A percentile compares a stretch with the other conserved stretches of the same genome.
Evolutionary conservation across 2,888 invertebrate genomes (phyloP).

Genomic region (Diarsia dahlii): DNA sequence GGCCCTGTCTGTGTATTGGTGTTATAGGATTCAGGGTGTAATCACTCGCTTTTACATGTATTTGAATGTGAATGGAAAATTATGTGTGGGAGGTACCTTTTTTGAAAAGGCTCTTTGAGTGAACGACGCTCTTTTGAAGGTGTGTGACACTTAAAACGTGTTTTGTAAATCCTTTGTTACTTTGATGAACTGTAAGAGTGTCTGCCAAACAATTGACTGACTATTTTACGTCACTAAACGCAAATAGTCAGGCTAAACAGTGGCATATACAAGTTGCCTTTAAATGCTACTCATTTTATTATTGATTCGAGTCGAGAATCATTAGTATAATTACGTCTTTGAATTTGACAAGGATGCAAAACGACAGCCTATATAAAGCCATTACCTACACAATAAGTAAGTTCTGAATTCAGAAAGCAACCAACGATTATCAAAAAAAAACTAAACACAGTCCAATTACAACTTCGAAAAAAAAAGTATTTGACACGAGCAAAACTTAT

Average conservation of each 20-base stretch:
- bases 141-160: background rate
- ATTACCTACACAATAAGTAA: background rate
- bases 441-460: conserved; percentile 37
- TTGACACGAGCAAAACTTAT: conserved; percentile 57
- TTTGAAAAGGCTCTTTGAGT: background rate
- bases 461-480: conserved; percentile 23
- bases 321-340: too few relatives aligned
- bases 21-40: conserved; percentile 59
- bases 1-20: conserved; percentile 65
- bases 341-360: too few relatives aligned
- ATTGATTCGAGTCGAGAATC: too few relatives aligned
- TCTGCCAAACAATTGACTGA: background rate
- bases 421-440: conserved; percentile 9
- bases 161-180: background rate
- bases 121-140: background rate
- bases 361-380: background rate
- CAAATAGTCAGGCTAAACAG: background rate
- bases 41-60: conserved; percentile 42
- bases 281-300: too few relatives aligned
- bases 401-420: background rate
- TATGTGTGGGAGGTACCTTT: background rate
- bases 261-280: too few relatives aligned
- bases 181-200: too few relatives aligned
- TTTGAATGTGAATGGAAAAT: conserved; percentile 18
- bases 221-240: background rate